Evolutionary conservation across 1,140 invertebrate genomes (phyloP).

Genomic region (Zaprionus inermis): DNA sequence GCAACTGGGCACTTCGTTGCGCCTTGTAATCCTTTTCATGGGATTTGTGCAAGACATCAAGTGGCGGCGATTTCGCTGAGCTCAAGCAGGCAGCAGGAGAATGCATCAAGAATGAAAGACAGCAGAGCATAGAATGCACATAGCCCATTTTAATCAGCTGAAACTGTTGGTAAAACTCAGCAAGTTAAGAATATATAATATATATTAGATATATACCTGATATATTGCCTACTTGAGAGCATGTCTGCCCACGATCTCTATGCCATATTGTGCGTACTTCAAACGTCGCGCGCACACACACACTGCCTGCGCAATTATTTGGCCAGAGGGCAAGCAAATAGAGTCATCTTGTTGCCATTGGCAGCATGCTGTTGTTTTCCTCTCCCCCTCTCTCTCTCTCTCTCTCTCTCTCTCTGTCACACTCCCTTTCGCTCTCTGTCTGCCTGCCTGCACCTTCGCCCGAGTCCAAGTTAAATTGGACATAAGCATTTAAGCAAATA

Average conservation of each 20-base stretch:
- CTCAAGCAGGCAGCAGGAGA: background rate
- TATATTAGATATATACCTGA: no score
- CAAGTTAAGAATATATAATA: no score
- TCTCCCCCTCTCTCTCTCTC: background rate
- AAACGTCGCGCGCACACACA: background rate
- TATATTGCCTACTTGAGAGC: no score
- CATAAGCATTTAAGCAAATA: slow-evolving; percentile 60
- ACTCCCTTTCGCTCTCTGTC: background rate
- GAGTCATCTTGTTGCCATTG: slow-evolving; percentile 48
- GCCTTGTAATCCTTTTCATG: slow-evolving; percentile 3
- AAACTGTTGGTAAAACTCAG: no score
- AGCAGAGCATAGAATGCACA: background rate
- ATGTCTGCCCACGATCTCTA: no score
- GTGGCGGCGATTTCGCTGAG: background rate
- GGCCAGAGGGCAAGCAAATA: slow-evolving; percentile 33
- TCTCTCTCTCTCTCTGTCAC: background rate
- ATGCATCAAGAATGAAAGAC: background rate
- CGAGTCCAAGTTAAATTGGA: slow-evolving; percentile 51
- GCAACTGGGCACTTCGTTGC: background rate
- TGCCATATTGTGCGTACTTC: background rate
- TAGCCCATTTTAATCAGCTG: no score
- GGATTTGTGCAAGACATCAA: slow-evolving; percentile 1
- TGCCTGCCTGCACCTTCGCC: background rate
- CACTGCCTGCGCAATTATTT: background rate
- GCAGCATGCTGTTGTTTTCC: background rate